phyloP scores from a whole-genome alignment of 2,113 vertebrate genomes.

The Forbesichthys agassizii region DNA sequence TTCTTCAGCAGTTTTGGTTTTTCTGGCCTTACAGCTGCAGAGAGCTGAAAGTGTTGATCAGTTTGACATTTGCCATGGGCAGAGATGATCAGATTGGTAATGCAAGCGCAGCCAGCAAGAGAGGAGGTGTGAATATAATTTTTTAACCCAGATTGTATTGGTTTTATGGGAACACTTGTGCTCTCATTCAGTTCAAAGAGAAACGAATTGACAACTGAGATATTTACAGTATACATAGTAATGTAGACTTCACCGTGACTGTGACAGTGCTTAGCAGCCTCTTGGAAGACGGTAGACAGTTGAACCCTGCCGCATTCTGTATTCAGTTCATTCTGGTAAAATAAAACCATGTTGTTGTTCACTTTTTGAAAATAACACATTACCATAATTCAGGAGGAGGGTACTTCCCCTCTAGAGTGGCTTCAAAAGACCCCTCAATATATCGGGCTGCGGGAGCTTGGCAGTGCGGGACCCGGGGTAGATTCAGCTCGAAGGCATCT shows the following conservation, averaged over 20 bases:
- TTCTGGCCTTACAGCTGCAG: constrained; percentile 16
- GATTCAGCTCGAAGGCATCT: constrained; percentile 43
- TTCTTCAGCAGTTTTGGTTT: constrained; percentile 25
- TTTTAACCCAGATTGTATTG: constrained; percentile 46
- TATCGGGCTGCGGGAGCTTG: constrained; percentile 40
- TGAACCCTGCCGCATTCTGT: too few species aligned
- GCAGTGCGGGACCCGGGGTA: constrained; percentile 31
- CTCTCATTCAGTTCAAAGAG: constrained; percentile 23
- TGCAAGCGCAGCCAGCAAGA: constrained; percentile 28
- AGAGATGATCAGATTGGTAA: constrained; percentile 62
- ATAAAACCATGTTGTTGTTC: not conserved
- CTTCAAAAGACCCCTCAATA: constrained; percentile 36
- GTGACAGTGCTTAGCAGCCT: too few species aligned
- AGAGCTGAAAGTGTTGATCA: constrained; percentile 30
- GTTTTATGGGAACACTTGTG: constrained; percentile 32
- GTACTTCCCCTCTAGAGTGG: constrained; percentile 25
- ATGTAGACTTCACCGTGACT: constrained; percentile 25
- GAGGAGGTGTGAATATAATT: constrained; percentile 63
- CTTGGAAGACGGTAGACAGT: too few species aligned
- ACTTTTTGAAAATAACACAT: not conserved
- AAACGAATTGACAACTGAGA: constrained; percentile 58
- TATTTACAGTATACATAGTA: constrained; percentile 40
- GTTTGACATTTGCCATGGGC: constrained; percentile 42
- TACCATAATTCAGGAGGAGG: not conserved
- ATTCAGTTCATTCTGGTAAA: not conserved